Base-by-base conservation (phyloP, 2,797 vertebrate genomes). In the Hyperoplus immaculatus region DNA sequence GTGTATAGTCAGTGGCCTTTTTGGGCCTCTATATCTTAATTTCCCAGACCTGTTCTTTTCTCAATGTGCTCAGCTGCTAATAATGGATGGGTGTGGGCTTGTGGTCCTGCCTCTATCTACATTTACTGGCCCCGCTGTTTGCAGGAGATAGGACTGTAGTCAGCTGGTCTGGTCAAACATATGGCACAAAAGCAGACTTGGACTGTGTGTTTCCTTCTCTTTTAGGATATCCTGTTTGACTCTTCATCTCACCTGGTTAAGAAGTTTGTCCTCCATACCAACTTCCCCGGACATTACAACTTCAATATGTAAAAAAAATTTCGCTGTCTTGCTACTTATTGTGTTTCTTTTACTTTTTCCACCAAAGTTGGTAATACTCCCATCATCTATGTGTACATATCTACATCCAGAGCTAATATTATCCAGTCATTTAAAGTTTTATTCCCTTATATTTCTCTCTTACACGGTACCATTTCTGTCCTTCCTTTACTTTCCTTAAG, bases 211-310 rank as follows among this genome's bases (percentile, higher is more conserved):
- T 38, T 50, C 59, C 65, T 90, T 78, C 56, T 76, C 88, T 81
- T 87, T 71, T 85, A 99, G 98, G 98, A 99, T 80, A 97, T 99
- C 94, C 95, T 99, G 72, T 99, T 99, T 91, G 98, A 99, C 89
- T 97, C 98, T 14, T 97, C 97, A 75, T 97, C 96, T 89, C 97
- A 99, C 91, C 96, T 97, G 92, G 98, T 98, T 76, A 99, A 99
- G 95, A 99, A 99, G 93, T 99, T 99, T 93, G 98, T 99, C 84
- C 96, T 99, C 67, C 98, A 99, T 60, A 99, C 98, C 77, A 99
- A 99, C 94, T 99, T 94, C 66, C 98, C 98, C 3, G 98, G 98
- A 85, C 98, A 99, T 96, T 99, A 99, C 94, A 99, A 99, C 94
- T 99, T 99, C 76, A 99, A 98, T 85, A 99, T 99, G 98, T 99